A percentile compares a stretch with the other conserved stretches of the same genome.
Conservation (phyloP, 2,113 vertebrate genomes). For the Tragelaphus scriptus region DNA sequence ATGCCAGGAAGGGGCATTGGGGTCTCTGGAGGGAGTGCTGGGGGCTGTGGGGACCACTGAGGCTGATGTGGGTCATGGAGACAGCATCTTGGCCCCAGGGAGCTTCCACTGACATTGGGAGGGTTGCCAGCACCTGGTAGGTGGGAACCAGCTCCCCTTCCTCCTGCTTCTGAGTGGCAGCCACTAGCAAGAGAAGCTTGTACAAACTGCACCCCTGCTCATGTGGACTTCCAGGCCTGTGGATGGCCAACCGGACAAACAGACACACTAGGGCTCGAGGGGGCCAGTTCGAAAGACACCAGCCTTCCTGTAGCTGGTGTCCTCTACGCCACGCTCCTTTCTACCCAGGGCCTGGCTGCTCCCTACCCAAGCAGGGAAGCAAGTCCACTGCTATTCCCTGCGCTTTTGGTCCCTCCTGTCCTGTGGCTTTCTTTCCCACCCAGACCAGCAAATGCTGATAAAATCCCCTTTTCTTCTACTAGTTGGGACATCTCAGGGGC, state of each 20-base stretch:
- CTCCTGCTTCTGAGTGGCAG: neutral
- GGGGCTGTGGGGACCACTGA: neutral
- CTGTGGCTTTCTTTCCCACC: too few relatives aligned
- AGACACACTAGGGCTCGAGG: neutral
- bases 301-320: neutral
- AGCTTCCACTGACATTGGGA: fast-evolving
- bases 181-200: neutral
- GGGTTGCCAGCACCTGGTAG: neutral
- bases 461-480: neutral
- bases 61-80: neutral
- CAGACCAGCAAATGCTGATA: neutral
- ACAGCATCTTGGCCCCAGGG: fast-evolving
- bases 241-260: fast-evolving
- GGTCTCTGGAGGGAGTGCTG: neutral
- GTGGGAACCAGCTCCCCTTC: neutral
- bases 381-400: too few relatives aligned
- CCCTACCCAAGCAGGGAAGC: neutral
- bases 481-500: neutral
- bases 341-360: neutral
- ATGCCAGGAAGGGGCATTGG: neutral
- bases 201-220: fast-evolving
- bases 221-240: neutral
- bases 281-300: fast-evolving
- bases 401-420: too few relatives aligned
- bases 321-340: neutral